Percentiles rank a stretch among this genome's conserved stretches.
These are phyloP conservation scores for Quadroppia sp. DNA, from an alignment of 2,888 invertebrate species.

Conservation along the genomic window DNA sequence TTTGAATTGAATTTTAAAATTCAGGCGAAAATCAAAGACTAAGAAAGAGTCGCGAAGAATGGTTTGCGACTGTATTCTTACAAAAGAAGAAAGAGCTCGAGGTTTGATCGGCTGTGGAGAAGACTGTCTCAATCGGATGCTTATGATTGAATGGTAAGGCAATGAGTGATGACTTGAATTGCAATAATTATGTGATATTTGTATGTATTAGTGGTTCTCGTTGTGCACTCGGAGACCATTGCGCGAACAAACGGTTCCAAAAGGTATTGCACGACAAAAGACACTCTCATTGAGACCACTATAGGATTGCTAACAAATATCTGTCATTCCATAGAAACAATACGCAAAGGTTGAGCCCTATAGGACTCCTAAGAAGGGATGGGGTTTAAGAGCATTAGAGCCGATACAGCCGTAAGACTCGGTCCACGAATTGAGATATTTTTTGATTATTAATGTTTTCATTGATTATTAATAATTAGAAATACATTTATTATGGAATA, in stretches of 20 bases:
- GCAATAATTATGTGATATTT: slow-evolving; percentile 44
- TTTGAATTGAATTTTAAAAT: slow-evolving; percentile 43
- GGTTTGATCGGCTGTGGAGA: slow-evolving; percentile 88
- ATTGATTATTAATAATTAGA: slow-evolving; percentile 56
- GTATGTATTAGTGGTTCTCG: slow-evolving; percentile 67
- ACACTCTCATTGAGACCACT: not conserved
- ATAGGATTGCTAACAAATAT: not conserved
- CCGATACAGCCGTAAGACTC: slow-evolving; percentile 66
- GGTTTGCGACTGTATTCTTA: slow-evolving; percentile 91
- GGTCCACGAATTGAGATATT: not conserved
- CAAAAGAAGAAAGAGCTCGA: slow-evolving; percentile 75
- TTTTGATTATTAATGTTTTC: not conserved
- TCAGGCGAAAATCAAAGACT: slow-evolving; percentile 59
- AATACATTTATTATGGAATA: slow-evolving; percentile 97
- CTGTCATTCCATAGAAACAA: slow-evolving; percentile 56
- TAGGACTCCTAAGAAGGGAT: slow-evolving; percentile 85
- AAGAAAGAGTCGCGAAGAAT: slow-evolving; percentile 88
- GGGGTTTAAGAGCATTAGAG: slow-evolving; percentile 75
- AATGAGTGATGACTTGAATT: slow-evolving; percentile 37
- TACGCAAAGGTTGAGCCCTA: slow-evolving; percentile 74
- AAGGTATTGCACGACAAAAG: slow-evolving; percentile 53
- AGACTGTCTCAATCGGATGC: slow-evolving; percentile 89
- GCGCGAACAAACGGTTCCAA: slow-evolving; percentile 92
- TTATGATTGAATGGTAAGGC: slow-evolving; percentile 96
- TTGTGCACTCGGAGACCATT: slow-evolving; percentile 81